Evolutionary conservation across 64 coral and sea anemone species (phyloP).

Genomic region (Montipora efflorescens): DNA sequence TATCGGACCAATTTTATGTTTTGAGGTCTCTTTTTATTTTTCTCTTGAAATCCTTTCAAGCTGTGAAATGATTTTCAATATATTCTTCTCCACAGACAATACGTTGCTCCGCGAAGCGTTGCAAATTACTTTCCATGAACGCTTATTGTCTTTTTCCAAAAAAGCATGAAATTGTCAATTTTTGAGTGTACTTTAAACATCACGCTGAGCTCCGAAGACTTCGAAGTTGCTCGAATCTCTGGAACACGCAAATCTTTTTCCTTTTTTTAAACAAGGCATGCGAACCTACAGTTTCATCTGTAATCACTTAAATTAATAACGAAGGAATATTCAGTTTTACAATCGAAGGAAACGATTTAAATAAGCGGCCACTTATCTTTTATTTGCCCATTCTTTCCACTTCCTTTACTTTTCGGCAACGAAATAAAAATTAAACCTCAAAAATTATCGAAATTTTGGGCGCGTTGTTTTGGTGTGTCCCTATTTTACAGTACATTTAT

Average conservation of each 20-base stretch:
- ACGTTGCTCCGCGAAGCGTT: conserved; percentile 7
- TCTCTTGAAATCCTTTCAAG: neutral
- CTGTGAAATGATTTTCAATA: conserved; percentile 16
- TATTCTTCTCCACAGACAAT: conserved; percentile 15
- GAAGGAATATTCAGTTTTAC: neutral
- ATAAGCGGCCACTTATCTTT: neutral
- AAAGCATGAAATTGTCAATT: neutral
- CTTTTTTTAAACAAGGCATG: neutral
- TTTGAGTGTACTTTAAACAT: neutral
- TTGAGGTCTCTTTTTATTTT: neutral
- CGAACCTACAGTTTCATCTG: neutral
- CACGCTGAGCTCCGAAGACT: neutral
- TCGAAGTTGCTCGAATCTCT: no score
- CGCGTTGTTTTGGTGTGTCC: neutral
- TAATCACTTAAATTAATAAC: neutral
- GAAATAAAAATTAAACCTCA: neutral
- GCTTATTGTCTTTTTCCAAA: conserved; percentile 9
- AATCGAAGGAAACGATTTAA: neutral
- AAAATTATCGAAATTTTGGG: neutral
- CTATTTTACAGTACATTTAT: neutral
- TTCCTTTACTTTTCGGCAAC: neutral
- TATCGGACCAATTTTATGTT: conserved; percentile 8
- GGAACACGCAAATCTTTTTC: neutral
- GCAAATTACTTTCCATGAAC: conserved; percentile 25
- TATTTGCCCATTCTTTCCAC: neutral